These are phyloP conservation scores for Zygothrica quintamaculata DNA, from an alignment of 2,888 invertebrate species.

Conservation along the genomic window DNA sequence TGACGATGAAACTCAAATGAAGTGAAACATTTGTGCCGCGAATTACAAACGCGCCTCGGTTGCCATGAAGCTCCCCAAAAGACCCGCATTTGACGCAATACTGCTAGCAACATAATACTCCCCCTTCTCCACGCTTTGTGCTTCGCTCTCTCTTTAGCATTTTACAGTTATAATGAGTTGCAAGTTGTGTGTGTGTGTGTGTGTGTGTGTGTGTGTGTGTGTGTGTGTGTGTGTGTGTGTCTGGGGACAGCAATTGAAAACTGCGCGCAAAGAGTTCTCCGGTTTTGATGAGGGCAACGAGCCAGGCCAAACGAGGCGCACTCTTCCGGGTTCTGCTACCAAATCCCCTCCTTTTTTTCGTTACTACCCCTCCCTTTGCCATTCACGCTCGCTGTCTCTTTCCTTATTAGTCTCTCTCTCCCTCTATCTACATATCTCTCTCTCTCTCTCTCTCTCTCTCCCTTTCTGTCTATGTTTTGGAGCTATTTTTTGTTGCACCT, in stretches of 20 bases:
- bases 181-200: conserved; percentile 54
- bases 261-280: conserved; percentile 42
- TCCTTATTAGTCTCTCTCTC: conserved; percentile 7
- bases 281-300: neutral
- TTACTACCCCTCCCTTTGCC: conserved; percentile 14
- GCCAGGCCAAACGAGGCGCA: conserved; percentile 43
- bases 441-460: conserved; percentile 15
- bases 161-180: conserved; percentile 75
- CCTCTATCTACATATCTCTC: neutral
- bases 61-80: neutral
- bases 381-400: conserved; percentile 1
- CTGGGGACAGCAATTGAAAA: conserved; percentile 63
- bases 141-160: conserved; percentile 24
- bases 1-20: conserved; percentile 74
- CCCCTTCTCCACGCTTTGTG: neutral
- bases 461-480: conserved; percentile 30
- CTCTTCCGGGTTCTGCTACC: conserved; percentile 69
- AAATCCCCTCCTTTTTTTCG: neutral
- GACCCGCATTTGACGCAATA: conserved; percentile 54
- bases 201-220: conserved; percentile 10
- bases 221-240: conserved; percentile 15
- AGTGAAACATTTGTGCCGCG: conserved; percentile 80
- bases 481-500: conserved; percentile 66
- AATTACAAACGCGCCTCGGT: conserved; percentile 66
- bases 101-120: neutral